A percentile compares a stretch with the other conserved stretches of the same genome.
These are phyloP conservation scores for Papilio protenor DNA, from an alignment of 2,888 invertebrate genomes.

Conservation along the genomic window DNA sequence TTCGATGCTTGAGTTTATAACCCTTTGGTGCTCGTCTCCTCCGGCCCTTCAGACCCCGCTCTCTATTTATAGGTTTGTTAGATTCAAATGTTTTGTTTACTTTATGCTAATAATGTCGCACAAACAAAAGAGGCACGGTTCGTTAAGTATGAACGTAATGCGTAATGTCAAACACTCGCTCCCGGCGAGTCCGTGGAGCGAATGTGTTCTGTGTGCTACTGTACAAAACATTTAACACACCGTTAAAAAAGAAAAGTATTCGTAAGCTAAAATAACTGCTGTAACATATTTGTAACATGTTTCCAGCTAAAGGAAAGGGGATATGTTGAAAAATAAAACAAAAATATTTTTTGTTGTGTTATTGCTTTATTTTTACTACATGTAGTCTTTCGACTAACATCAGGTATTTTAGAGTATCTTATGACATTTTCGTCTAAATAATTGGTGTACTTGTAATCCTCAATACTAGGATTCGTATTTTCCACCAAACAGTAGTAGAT, in stretches of 20 bases:
- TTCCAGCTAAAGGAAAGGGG: background rate
- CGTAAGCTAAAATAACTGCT: background rate
- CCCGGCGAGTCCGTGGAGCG: conserved; percentile 17
- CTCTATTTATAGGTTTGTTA: conserved; percentile 2
- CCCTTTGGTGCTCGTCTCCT: background rate
- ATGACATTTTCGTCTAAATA: too few species aligned
- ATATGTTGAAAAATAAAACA: background rate
- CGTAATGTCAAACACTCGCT: conserved; percentile 21
- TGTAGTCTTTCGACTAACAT: background rate
- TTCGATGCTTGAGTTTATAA: background rate
- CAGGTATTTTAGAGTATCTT: too few species aligned
- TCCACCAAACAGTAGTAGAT: too few species aligned
- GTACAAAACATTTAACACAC: conserved; percentile 16
- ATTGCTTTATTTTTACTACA: background rate
- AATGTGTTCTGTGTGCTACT: background rate
- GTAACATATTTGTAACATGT: background rate
- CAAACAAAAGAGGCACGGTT: conserved; percentile 33
- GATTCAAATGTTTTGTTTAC: conserved; percentile 24
- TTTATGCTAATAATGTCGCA: conserved; percentile 27
- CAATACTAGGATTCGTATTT: too few species aligned
- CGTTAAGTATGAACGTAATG: conserved; percentile 33
- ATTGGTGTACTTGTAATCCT: too few species aligned
- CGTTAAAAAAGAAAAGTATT: background rate
- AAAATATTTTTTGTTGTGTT: background rate
- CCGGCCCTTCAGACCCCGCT: background rate